These are phyloP conservation scores for Cirrhinus molitorella DNA, from an alignment of 2,797 vertebrate genomes.

Conservation along the genomic window DNA sequence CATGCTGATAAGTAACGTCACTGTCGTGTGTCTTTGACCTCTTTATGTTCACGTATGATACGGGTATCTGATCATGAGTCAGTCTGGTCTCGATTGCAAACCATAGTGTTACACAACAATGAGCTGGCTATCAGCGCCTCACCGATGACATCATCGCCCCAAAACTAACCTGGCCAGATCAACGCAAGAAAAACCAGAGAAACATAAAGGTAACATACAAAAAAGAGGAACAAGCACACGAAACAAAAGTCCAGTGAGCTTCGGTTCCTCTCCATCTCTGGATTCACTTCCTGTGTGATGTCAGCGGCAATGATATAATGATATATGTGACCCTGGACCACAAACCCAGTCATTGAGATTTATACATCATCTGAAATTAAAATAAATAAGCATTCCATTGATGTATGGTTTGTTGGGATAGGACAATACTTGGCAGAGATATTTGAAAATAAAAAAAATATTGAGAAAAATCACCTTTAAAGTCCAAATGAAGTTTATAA, in stretches of 20 bases:
- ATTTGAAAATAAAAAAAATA: too few relatives aligned
- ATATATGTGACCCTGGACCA: too few relatives aligned
- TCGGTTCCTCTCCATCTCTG: not conserved
- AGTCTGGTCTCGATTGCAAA: too few relatives aligned
- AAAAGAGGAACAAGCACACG: not conserved
- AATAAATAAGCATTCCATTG: too few relatives aligned
- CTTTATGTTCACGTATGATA: not conserved
- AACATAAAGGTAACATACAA: not conserved
- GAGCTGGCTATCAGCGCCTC: not conserved
- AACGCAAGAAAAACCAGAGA: not conserved
- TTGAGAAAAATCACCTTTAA: too few relatives aligned
- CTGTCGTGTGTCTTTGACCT: not conserved
- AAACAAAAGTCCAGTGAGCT: not conserved
- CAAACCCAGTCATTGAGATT: too few relatives aligned
- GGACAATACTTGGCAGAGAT: too few relatives aligned
- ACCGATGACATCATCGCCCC: not conserved
- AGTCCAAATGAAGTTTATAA: too few relatives aligned
- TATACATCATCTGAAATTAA: too few relatives aligned
- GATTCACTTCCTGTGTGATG: slow-evolving; percentile 13
- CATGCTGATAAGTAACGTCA: too few relatives aligned
- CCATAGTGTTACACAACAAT: not conserved
- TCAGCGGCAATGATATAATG: not conserved
- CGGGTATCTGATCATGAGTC: not conserved
- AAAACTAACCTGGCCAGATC: not conserved
- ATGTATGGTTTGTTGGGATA: too few relatives aligned